Evolutionary conservation across 2,113 vertebrate species (phyloP).

Genomic region (Baryphthengus martii): DNA sequence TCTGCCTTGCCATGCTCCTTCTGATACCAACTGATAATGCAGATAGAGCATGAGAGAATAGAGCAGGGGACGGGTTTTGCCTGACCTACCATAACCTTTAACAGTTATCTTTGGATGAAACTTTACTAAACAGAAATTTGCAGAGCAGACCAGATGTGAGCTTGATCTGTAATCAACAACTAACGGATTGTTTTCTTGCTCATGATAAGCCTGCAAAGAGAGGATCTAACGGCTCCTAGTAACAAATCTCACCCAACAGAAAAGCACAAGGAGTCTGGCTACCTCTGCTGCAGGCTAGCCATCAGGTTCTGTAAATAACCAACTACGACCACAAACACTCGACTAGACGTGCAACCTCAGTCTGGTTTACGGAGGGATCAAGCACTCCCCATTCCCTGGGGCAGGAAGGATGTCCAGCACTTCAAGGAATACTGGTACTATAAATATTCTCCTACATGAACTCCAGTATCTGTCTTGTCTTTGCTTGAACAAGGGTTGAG

Average conservation of each 20-base stretch:
- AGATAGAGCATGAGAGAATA: accelerated
- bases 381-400: accelerated
- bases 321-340: no score
- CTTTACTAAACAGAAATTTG: not conserved
- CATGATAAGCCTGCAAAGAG: not conserved
- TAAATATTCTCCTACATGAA: not conserved
- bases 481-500: not conserved
- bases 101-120: accelerated
- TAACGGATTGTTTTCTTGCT: not conserved
- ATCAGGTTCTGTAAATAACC: not conserved
- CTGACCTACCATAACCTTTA: accelerated
- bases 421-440: not conserved
- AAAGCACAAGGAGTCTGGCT: no score
- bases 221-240: not conserved
- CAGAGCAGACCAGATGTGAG: not conserved
- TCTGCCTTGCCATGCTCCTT: accelerated
- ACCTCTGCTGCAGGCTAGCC: not conserved
- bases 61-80: accelerated
- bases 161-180: not conserved
- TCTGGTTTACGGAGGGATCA: not conserved
- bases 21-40: accelerated
- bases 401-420: not conserved
- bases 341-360: not conserved
- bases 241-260: not conserved
- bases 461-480: not conserved